phyloP scores from a whole-genome alignment of 2,797 vertebrate genomes.

The Chaenodraco wilsoni region DNA sequence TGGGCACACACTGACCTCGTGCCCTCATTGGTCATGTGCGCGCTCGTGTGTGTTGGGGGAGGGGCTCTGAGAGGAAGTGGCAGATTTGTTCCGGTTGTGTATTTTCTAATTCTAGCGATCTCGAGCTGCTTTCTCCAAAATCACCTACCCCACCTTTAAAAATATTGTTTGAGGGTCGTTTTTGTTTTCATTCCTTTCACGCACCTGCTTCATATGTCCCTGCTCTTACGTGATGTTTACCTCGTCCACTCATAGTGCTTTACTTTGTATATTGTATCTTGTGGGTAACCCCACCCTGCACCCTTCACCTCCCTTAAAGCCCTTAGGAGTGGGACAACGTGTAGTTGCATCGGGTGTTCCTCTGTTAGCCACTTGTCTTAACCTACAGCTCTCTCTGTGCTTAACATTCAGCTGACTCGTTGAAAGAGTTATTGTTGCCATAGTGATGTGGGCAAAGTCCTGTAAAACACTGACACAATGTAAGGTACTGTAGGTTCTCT shows the following conservation, averaged over 20 bases:
- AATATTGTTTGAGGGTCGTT: not conserved
- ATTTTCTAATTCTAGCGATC: no score
- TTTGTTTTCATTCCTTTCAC: not conserved
- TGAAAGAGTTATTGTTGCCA: constrained; percentile 15
- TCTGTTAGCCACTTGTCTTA: constrained; percentile 66
- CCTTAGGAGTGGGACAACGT: constrained; percentile 10
- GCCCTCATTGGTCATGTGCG: no score
- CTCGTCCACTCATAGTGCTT: constrained; percentile 43
- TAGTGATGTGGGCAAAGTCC: constrained; percentile 62
- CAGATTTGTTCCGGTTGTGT: no score
- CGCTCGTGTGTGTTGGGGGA: no score
- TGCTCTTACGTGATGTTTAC: constrained; percentile 23
- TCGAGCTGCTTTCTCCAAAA: no score
- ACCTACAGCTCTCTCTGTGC: constrained; percentile 52
- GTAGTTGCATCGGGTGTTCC: constrained; percentile 22
- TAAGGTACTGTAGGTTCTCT: constrained; percentile 51
- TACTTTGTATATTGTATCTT: constrained; percentile 29
- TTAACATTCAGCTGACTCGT: constrained; percentile 35
- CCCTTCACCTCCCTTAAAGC: constrained; percentile 9
- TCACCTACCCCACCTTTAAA: no score
- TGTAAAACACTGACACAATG: constrained; percentile 46
- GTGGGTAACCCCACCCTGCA: constrained; percentile 8
- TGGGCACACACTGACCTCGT: no score
- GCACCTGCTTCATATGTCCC: constrained; percentile 1
- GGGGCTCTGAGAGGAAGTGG: no score